Evolutionary conservation across 2,113 vertebrate species (phyloP), one percentile per base, ranked within the genome.

Genomic region (Pagrus major): DNA sequence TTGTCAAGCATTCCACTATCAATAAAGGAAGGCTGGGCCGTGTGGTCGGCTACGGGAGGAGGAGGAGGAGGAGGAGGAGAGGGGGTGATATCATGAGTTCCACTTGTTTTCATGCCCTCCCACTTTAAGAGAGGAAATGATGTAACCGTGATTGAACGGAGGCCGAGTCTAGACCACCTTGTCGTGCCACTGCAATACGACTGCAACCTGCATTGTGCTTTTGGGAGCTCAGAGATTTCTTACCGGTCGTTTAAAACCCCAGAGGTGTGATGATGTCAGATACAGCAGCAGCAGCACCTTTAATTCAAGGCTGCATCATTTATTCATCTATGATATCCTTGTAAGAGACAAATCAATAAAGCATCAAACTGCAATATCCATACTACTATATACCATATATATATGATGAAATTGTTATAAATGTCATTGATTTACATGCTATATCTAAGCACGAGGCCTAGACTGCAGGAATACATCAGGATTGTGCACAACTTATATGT

Each of bases 1-100:
- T 94, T 93, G 93, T 93, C 88, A 88, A 71, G 89, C 54, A 64
- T 71, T 80, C 74, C 85, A 42, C 84, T 76, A 81, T 89, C 83
- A 81, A 88, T 88, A 91, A 88, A 77, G 84, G 80, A 67, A 76
- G 72, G 76, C 67, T 44, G 39, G 81, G 78, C 85, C 69, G 21
- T 46, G 76, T 71, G 75, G 83, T 81, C 10, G 56, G 78, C 59
- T 71, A n/a, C 20, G 80, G 54, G n/a, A 47, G 54, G 55, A 80
- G 39, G 64, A 55, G 41, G 67, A 46, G 59, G 29, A 5, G 56
- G 54, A 55, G 31, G 58, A 21, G 56, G 25, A 3, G 54, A 23
- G 55, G 60, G 70, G 71, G 33, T 44, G 78, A 77, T 80, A 61
- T 55, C 71, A 61, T 12, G 29, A 51, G 54, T 31, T 83, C 55